Evolutionary conservation across 2,888 invertebrate species (phyloP).

Genomic region (Eubasilissa splendida): DNA sequence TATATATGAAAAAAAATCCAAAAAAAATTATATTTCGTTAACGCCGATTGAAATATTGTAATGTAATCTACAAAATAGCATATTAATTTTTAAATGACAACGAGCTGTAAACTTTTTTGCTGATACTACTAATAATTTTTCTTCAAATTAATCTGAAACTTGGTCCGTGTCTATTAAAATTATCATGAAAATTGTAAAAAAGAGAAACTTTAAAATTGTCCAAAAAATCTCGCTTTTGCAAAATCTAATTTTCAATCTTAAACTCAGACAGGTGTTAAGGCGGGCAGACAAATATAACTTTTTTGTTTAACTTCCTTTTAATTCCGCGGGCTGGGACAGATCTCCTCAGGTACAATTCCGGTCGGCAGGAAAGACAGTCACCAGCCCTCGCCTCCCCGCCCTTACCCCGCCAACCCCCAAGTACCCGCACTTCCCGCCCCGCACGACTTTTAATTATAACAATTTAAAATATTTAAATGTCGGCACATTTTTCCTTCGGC

Average conservation of each 20-base stretch:
- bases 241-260: conserved; percentile 7
- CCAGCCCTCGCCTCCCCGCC: conserved; percentile 13
- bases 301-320: conserved; percentile 37
- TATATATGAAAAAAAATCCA: no score
- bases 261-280: conserved; percentile 24
- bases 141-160: background rate
- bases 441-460: conserved; percentile 51
- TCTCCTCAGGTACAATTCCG: conserved; percentile 37
- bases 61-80: no score
- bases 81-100: no score
- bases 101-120: no score
- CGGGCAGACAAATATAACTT: conserved; percentile 21
- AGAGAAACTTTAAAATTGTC: background rate
- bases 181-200: no score
- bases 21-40: no score
- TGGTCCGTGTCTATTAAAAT: background rate
- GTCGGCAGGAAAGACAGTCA: conserved; percentile 26
- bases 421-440: background rate
- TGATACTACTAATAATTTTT: no score
- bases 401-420: background rate
- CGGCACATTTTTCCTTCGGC: conserved; percentile 31
- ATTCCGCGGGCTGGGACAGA: conserved; percentile 28
- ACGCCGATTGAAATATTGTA: no score
- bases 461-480: conserved; percentile 52
- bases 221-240: background rate